phyloP scores from a whole-genome alignment of 2,888 invertebrate species.

The Ormyrus pomaceus region DNA sequence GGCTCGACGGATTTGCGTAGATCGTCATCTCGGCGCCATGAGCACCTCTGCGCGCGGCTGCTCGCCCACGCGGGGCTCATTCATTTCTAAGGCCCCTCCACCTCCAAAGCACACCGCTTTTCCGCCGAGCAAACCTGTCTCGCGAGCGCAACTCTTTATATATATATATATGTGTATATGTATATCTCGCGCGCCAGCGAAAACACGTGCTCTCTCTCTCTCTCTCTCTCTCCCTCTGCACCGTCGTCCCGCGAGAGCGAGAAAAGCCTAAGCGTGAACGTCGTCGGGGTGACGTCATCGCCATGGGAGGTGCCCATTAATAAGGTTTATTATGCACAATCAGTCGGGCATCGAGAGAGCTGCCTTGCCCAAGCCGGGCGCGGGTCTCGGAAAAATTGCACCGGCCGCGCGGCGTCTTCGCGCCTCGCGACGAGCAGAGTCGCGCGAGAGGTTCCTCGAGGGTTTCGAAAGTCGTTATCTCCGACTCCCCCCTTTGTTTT shows the following conservation, averaged over 20 bases:
- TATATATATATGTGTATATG: not conserved
- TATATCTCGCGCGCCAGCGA: slow-evolving; percentile 28
- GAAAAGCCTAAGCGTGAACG: slow-evolving; percentile 17
- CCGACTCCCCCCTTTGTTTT: not conserved
- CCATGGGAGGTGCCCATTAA: slow-evolving; percentile 61
- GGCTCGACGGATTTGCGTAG: slow-evolving; percentile 35
- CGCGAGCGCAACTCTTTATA: slow-evolving; percentile 3
- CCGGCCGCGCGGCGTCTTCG: slow-evolving; percentile 62
- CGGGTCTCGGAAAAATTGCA: not conserved
- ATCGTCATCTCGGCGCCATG: slow-evolving; percentile 33
- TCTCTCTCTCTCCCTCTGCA: slow-evolving; percentile 37
- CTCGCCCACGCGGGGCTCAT: slow-evolving; percentile 42
- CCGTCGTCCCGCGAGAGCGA: slow-evolving; percentile 9
- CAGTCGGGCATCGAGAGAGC: not conserved
- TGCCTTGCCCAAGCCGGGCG: not conserved
- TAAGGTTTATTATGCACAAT: slow-evolving; percentile 62
- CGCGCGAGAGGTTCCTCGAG: not conserved
- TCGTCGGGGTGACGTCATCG: slow-evolving; percentile 65
- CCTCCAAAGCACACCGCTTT: slow-evolving; percentile 20
- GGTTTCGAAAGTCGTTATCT: not conserved
- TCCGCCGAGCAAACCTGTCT: not conserved
- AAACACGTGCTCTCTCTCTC: slow-evolving; percentile 36
- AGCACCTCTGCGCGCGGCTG: slow-evolving; percentile 21
- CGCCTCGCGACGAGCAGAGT: slow-evolving; percentile 49
- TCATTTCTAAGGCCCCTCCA: slow-evolving; percentile 15